Evolutionary conservation across 2,888 invertebrate genomes (phyloP), one percentile per base, ranked within the genome.

Genomic region (Synanthedon tipuliformis): DNA sequence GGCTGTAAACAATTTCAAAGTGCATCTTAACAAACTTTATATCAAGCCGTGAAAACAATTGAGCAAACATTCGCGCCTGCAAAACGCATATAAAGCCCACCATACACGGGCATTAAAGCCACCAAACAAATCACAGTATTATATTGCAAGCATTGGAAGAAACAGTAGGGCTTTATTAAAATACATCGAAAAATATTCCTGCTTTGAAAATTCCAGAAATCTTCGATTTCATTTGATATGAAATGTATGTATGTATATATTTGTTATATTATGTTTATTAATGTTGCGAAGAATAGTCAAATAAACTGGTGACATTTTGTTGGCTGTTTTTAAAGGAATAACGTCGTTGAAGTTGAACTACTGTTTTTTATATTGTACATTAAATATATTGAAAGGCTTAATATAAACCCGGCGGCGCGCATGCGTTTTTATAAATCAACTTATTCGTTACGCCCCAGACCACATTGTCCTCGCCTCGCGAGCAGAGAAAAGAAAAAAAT

Each of bases 381-480:
- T 45, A 15, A 45, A 13, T 45, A 45, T 45, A 18, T 16, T 16
- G 49, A 18, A 49, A 49, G 23, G 49, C 49, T 45, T 12, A 50
- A 50, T 57, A 64, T 70, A 73, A 70, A 62, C 69, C 71, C 70
- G 63, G 65, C 68, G 69, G 74, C 71, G 63, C 57, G 72, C 73
- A 75, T 68, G 71, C 66, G 62, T 75, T 75, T 75, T 74, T 78
- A 78, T 81, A 80, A 80, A 82, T 78, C 79, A 81, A 76, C 73
- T 76, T 79, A 81, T 83, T 80, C 82, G 82, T 77, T 81, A 77
- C 80, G 80, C 78, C 72, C 72, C 69, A 69, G 70, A 67, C 74
- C 66, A 71, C 80, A 81, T 82, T 82, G 81, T 81, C 78, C 81
- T 75, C 73, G 74, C 68, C 66, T 73, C 71, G 71, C 64, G 69